Evolutionary conservation across 2,888 invertebrate species (phyloP).

Genomic region (Ceramica pisi): DNA sequence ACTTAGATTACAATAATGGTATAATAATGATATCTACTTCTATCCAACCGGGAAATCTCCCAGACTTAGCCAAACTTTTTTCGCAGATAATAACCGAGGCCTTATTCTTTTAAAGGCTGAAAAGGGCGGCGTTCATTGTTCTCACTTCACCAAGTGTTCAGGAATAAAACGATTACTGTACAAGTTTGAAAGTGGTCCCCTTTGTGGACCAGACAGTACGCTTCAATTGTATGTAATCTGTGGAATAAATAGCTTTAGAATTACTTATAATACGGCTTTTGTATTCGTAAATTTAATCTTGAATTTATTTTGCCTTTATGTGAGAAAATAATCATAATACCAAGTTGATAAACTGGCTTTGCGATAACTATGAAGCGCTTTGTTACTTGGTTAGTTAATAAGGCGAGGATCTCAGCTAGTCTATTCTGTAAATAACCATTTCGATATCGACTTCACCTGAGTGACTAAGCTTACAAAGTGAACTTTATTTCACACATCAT

Average conservation of each 20-base stretch:
- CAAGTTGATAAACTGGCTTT: constrained; percentile 13
- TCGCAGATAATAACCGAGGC: constrained; percentile 60
- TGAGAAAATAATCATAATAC: neutral
- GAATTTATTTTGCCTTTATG: constrained; percentile 28
- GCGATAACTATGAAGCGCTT: neutral
- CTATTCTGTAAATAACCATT: no score
- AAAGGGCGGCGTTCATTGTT: constrained; percentile 59
- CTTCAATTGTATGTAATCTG: constrained; percentile 56
- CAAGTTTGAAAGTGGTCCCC: constrained; percentile 54
- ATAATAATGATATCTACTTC: neutral
- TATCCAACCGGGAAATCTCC: constrained; percentile 16
- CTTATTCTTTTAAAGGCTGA: constrained; percentile 58
- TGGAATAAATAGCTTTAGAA: constrained; percentile 56
- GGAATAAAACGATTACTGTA: constrained; percentile 64
- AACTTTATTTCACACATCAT: no score
- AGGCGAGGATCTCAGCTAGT: neutral
- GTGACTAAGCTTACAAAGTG: no score
- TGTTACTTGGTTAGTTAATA: neutral
- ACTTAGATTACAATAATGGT: neutral
- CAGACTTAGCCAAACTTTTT: constrained; percentile 43
- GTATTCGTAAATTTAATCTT: constrained; percentile 37
- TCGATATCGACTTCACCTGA: no score
- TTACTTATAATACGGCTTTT: constrained; percentile 51
- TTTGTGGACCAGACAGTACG: constrained; percentile 56
- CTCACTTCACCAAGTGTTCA: constrained; percentile 52